Percentiles rank a stretch among this genome's conserved stretches.
Conservation (phyloP, 2,797 vertebrate species). For the Coregonus ussuriensis region DNA sequence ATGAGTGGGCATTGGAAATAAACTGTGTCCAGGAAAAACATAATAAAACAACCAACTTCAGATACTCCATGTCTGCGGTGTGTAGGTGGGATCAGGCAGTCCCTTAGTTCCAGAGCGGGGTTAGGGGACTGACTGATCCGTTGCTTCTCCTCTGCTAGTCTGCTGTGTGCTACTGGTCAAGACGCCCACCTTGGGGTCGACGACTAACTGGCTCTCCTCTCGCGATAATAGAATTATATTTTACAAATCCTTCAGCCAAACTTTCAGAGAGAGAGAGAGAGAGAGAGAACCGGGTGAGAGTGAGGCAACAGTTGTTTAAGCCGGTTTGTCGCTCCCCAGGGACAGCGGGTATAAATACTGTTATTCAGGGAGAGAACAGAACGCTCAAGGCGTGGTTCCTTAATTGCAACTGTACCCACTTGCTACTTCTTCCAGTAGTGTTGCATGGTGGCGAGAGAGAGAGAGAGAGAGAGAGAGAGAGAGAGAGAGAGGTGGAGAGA, state of each 20-base stretch:
- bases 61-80: constrained; percentile 65
- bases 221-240: constrained; percentile 57
- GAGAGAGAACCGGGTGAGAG: neutral
- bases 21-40: constrained; percentile 61
- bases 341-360: constrained; percentile 42
- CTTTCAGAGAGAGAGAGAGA: constrained; percentile 1
- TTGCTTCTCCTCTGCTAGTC: constrained; percentile 15
- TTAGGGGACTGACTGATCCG: constrained; percentile 16
- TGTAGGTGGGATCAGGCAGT: neutral
- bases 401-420: constrained; percentile 60
- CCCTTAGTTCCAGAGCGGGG: constrained; percentile 23
- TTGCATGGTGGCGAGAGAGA: neutral
- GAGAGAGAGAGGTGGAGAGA: constrained; percentile 17
- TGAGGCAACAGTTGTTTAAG: neutral
- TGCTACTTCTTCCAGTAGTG: constrained; percentile 26
- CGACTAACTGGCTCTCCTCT: constrained; percentile 35
- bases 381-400: constrained; percentile 60
- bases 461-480: constrained; percentile 11
- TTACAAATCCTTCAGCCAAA: neutral
- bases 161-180: constrained; percentile 29
- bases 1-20: constrained; percentile 38
- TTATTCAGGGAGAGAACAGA: constrained; percentile 37
- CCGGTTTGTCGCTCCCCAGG: constrained; percentile 12
- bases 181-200: constrained; percentile 31
- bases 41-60: constrained; percentile 51